Evolutionary conservation across 2,113 vertebrate species (phyloP).

Genomic region (cat (Felis catus)): DNA sequence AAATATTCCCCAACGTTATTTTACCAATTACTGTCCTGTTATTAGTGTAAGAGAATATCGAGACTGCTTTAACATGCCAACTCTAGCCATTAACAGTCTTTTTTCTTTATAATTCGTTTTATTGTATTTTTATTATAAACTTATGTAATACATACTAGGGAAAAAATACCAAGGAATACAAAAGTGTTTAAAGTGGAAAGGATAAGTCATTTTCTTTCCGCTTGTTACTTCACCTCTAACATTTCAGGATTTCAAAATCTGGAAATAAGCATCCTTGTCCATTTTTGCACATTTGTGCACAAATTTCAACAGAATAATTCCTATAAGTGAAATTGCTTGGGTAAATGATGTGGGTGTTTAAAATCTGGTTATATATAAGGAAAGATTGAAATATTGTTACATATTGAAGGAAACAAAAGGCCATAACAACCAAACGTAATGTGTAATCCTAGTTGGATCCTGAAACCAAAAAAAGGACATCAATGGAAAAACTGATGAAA

Average conservation of each 20-base stretch:
- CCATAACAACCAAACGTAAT: neutral
- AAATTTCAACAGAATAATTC: neutral
- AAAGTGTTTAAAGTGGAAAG: neutral
- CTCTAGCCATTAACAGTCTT: neutral
- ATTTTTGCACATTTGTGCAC: neutral
- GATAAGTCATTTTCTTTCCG: neutral
- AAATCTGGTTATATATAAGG: neutral
- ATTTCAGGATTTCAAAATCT: neutral
- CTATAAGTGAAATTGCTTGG: neutral
- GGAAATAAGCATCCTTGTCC: neutral
- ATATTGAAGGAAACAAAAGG: neutral
- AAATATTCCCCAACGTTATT: neutral
- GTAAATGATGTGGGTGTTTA: neutral
- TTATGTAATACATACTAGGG: neutral
- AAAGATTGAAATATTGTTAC: neutral
- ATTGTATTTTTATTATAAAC: neutral
- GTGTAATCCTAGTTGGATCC: neutral
- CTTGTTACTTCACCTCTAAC: neutral
- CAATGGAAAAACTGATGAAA: neutral
- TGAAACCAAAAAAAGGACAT: neutral
- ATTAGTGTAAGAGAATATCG: neutral
- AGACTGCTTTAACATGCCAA: neutral
- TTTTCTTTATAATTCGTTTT: neutral
- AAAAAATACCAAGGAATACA: neutral
- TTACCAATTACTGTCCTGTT: neutral